These are phyloP conservation scores for Panulirus ornatus DNA, from an alignment of 1,140 invertebrate genomes.

Conservation along the genomic window DNA sequence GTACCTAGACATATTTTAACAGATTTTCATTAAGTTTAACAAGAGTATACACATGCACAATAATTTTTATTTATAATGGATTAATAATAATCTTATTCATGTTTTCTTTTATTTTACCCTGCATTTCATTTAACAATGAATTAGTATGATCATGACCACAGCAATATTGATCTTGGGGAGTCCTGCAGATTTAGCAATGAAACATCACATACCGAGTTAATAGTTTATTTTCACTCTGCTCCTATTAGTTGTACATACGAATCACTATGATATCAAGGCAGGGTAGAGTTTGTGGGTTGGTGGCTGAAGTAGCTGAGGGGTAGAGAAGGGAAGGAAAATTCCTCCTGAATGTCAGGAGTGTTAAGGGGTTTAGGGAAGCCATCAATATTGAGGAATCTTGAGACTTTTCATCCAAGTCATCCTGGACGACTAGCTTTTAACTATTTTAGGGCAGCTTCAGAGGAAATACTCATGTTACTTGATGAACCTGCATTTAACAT, in stretches of 20 bases:
- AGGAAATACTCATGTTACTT: constrained; percentile 56
- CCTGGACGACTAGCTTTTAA: constrained; percentile 60
- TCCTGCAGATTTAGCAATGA: background rate
- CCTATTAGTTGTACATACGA: constrained; percentile 73
- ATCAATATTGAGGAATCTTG: constrained; percentile 57
- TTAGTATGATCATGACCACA: background rate
- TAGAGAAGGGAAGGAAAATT: constrained; percentile 49
- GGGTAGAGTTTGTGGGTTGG: constrained; percentile 68
- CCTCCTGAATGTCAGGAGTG: constrained; percentile 71
- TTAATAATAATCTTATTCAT: background rate
- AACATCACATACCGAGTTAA: constrained; percentile 57
- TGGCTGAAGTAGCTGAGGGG: constrained; percentile 33
- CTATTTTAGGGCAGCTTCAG: constrained; percentile 38
- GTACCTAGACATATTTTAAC: too few relatives aligned
- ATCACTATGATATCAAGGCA: constrained; percentile 72
- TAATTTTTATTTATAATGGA: too few relatives aligned
- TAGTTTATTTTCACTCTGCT: constrained; percentile 73
- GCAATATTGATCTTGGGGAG: too few relatives aligned
- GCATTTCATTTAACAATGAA: background rate
- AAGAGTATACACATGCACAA: too few relatives aligned
- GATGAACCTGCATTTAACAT: constrained; percentile 59
- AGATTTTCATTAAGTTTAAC: too few relatives aligned
- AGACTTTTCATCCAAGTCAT: constrained; percentile 60
- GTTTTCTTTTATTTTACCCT: background rate
- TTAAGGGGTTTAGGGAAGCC: constrained; percentile 32